Conservation (phyloP, 1,140 invertebrate species). For the Idris sp. region DNA sequence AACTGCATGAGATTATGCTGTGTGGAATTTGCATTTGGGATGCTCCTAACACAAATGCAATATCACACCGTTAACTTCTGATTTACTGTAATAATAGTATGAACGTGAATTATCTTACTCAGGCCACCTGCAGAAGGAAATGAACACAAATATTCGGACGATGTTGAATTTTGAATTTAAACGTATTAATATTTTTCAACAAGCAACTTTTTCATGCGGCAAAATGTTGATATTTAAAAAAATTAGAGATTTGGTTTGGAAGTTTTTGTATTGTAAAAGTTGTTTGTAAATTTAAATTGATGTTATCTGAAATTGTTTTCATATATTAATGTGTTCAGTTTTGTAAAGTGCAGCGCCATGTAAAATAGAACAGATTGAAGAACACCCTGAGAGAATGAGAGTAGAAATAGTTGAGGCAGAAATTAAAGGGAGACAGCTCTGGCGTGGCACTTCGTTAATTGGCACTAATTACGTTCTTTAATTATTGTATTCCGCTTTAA, state of each 20-base stretch:
- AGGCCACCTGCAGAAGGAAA: slow-evolving; percentile 12
- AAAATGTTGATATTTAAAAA: no score
- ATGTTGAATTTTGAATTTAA: no score
- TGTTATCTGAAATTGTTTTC: no score
- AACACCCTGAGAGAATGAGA: slow-evolving; percentile 33
- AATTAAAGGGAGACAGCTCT: slow-evolving; percentile 46
- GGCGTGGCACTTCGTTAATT: slow-evolving; percentile 67
- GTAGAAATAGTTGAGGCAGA: slow-evolving; percentile 40
- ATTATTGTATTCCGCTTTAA: no score
- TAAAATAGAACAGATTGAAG: slow-evolving; percentile 46
- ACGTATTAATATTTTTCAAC: no score
- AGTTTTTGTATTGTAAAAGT: no score
- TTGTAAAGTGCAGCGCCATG: no score
- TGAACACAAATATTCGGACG: slow-evolving; percentile 21
- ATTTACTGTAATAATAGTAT: slow-evolving; percentile 62
- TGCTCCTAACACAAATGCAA: slow-evolving; percentile 48
- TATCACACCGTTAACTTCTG: slow-evolving; percentile 61
- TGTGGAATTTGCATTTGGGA: slow-evolving; percentile 64
- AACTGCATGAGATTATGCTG: slow-evolving; percentile 67
- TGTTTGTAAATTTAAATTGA: no score
- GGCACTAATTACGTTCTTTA: no score
- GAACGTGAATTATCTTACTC: slow-evolving; percentile 55
- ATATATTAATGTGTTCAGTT: no score
- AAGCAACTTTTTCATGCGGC: no score
- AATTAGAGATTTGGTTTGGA: no score